A percentile compares a stretch with the other conserved stretches of the same genome.
Evolutionary conservation across 2,888 invertebrate genomes (phyloP).

Genomic region (Andrena flavipes): DNA sequence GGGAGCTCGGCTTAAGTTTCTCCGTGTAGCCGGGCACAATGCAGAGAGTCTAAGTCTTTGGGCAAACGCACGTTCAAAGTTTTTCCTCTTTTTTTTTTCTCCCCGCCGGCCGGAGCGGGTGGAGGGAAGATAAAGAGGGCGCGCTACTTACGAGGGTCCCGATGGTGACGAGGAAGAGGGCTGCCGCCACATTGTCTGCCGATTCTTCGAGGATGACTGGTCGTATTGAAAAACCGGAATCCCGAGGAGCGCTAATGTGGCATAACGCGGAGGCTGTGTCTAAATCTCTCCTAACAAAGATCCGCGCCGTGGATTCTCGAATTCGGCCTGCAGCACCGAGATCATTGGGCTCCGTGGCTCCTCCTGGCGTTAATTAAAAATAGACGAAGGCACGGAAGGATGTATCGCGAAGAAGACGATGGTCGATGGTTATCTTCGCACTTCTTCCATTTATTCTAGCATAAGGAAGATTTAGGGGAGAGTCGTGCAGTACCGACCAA

Average conservation of each 20-base stretch:
- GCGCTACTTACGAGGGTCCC: slow-evolving; percentile 72
- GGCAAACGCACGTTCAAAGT: slow-evolving; percentile 50
- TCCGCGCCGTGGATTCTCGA: slow-evolving; percentile 50
- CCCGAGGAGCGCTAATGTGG: slow-evolving; percentile 78
- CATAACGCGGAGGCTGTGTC: slow-evolving; percentile 79
- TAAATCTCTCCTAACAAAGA: slow-evolving; percentile 77
- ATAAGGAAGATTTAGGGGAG: not conserved
- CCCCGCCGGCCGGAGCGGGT: slow-evolving; percentile 14
- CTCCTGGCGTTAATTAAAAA: not conserved
- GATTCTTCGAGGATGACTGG: slow-evolving; percentile 83
- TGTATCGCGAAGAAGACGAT: not conserved
- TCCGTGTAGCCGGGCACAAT: slow-evolving; percentile 45
- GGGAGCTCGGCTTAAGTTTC: slow-evolving; percentile 57
- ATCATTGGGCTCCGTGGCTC: not conserved
- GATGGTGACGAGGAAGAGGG: slow-evolving; percentile 61
- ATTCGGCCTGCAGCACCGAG: not conserved
- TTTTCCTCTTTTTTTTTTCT: slow-evolving; percentile 39
- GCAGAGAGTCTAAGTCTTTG: slow-evolving; percentile 50
- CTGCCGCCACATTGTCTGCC: slow-evolving; percentile 82
- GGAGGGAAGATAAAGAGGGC: slow-evolving; percentile 64
- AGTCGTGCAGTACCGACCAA: too few relatives aligned
- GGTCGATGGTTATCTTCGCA: not conserved
- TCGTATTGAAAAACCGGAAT: slow-evolving; percentile 79
- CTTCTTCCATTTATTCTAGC: not conserved
- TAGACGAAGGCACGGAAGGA: not conserved